These are phyloP conservation scores for Hermodice carunculata DNA, from an alignment of 2,888 invertebrate species.

Conservation along the genomic window DNA sequence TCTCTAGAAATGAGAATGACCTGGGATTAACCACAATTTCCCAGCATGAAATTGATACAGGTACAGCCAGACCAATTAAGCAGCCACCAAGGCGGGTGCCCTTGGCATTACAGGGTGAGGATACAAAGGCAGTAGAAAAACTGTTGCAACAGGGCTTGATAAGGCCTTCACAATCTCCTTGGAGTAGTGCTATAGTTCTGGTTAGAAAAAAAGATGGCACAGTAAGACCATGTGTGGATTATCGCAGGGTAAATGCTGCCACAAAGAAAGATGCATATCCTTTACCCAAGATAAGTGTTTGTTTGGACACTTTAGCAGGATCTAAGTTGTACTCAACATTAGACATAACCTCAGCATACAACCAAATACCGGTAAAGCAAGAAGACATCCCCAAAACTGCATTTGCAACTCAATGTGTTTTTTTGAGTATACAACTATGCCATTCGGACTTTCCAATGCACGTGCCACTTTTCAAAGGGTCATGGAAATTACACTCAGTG, in stretches of 20 bases:
- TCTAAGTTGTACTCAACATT: neutral
- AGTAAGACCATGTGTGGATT: neutral
- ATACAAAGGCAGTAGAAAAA: neutral
- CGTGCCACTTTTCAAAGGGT: slow-evolving; percentile 2
- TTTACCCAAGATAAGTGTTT: neutral
- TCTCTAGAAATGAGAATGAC: neutral
- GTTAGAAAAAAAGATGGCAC: neutral
- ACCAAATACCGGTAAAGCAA: neutral
- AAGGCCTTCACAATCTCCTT: neutral
- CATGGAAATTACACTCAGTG: neutral
- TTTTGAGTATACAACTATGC: slow-evolving; percentile 1
- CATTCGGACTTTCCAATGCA: slow-evolving; percentile 1
- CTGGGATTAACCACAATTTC: neutral
- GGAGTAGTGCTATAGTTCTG: neutral
- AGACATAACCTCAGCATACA: slow-evolving; percentile 2
- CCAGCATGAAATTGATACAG: neutral
- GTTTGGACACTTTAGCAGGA: neutral
- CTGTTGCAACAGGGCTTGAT: neutral
- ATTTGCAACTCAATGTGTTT: neutral
- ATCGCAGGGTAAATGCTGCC: neutral
- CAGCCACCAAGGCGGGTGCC: neutral
- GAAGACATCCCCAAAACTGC: slow-evolving; percentile 6
- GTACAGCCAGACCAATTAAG: neutral
- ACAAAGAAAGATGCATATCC: neutral
- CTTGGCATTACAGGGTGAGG: neutral